Evolutionary conservation across 2,888 invertebrate species (phyloP).

Genomic region (Tenthredo amoena): DNA sequence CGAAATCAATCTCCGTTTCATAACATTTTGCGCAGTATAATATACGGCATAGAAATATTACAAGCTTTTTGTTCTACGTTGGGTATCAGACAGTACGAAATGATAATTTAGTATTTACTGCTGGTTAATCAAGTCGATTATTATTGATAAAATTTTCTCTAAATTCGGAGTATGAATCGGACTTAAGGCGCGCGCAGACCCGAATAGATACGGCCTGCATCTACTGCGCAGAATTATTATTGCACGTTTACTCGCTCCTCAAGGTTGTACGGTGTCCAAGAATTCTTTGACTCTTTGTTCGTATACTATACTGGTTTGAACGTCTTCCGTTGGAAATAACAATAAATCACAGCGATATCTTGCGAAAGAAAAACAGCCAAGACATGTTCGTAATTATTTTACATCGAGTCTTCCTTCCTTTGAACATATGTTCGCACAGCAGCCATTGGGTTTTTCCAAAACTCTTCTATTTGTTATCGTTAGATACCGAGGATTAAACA

Average conservation of each 20-base stretch:
- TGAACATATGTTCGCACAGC: background rate
- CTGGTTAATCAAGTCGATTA: background rate
- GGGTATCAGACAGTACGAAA: background rate
- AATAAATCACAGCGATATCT: background rate
- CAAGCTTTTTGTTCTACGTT: background rate
- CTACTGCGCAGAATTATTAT: constrained; percentile 54
- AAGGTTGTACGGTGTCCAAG: constrained; percentile 51
- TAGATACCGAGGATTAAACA: constrained; percentile 36
- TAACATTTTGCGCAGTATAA: constrained; percentile 14
- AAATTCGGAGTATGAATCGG: constrained; percentile 20
- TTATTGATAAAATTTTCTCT: background rate
- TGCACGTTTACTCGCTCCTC: constrained; percentile 52
- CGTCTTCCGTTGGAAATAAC: constrained; percentile 13
- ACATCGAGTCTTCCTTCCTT: background rate
- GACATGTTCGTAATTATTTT: background rate
- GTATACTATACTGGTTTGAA: background rate
- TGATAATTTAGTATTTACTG: background rate
- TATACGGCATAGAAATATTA: background rate
- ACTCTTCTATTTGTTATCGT: constrained; percentile 37
- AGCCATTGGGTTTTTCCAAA: background rate
- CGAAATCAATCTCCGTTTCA: constrained; percentile 34
- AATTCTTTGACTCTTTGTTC: constrained; percentile 53
- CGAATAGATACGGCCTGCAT: constrained; percentile 42
- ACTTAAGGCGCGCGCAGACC: background rate
- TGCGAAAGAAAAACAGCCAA: background rate